Base-by-base conservation (phyloP, 2,113 vertebrate species). In the Lagopus muta region DNA sequence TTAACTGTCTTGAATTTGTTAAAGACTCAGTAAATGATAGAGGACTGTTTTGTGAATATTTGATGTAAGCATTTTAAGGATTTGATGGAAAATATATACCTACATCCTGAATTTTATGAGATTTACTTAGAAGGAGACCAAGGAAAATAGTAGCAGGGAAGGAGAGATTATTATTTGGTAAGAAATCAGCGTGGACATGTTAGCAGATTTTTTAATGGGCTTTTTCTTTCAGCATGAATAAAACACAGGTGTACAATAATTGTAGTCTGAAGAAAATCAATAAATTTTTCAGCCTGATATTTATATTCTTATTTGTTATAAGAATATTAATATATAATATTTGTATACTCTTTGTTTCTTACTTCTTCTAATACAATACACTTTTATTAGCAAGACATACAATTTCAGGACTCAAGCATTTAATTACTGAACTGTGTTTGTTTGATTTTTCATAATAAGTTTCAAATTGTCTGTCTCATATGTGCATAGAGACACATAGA, bases 1-100 rank as follows among this genome's bases (percentile, higher is more conserved):
- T 47, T 43, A 30, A 43, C 60, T 48, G 0, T 48, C 22, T 69
- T 40, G 6, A 5, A 9, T 45, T 45, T 30, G 20, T 45, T 0
- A 7, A 80, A 45, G 12, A 25, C 62, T 67, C n/a, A 32, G 13
- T 61, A 8, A 40, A 28, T 40, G 13, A 19, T 11, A 52, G 25
- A 36, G 27, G 1, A 28, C n/a, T 48, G 27, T 1, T 67, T 82
- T 38, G 10, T 8, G 17, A 67, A 83, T 72, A 21, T 62, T 67
- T 12, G 21, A 18, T 67, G 14, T 19, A 81, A 58, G n/a, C 8
- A 1, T 34, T 58, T 7, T 21, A 87, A 72, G 5, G 2, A 60
- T 43, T 55, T 92, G 2, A 43, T 54, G 43, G 19, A 81, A 81
- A 88, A 60, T 48, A 25, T 57, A 43, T 45, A 60, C 6, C 52